These are phyloP conservation scores for Plagiodera versicolora DNA, from an alignment of 2,888 invertebrate genomes.

Conservation along the genomic window DNA sequence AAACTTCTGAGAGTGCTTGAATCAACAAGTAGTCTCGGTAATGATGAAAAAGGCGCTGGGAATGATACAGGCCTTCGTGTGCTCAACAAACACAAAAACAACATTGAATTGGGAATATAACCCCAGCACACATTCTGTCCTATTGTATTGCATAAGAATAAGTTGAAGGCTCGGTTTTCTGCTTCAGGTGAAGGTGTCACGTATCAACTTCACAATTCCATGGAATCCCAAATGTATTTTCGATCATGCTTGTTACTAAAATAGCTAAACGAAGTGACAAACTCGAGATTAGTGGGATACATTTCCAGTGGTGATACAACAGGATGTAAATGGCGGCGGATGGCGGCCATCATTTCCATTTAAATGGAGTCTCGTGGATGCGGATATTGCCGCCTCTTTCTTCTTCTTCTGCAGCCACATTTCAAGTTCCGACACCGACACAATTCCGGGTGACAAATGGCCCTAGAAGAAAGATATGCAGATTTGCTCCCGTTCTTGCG, in stretches of 20 bases:
- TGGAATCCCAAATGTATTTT: not conserved
- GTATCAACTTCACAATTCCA: not conserved
- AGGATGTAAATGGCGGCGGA: conserved; percentile 47
- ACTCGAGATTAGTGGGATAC: conserved; percentile 14
- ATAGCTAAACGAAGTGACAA: not conserved
- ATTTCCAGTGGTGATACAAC: conserved; percentile 44
- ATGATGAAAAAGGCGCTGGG: too few relatives aligned
- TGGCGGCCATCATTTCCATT: conserved; percentile 49
- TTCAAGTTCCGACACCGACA: conserved; percentile 45
- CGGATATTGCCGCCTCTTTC: conserved; percentile 48
- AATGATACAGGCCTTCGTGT: too few relatives aligned
- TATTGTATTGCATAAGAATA: too few relatives aligned
- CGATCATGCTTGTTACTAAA: not conserved
- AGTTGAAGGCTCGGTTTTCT: too few relatives aligned
- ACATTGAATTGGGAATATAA: too few relatives aligned
- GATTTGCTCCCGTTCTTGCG: conserved; percentile 33
- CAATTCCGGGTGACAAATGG: conserved; percentile 48
- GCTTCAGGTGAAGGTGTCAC: not conserved
- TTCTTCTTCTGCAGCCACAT: conserved; percentile 44
- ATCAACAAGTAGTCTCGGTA: too few relatives aligned
- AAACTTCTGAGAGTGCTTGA: too few relatives aligned
- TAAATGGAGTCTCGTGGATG: conserved; percentile 47
- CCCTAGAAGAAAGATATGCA: conserved; percentile 43
- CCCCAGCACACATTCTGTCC: too few relatives aligned
- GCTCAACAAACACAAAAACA: too few relatives aligned